phyloP scores from a whole-genome alignment of 2,888 invertebrate species.

The Pammene aurita region DNA sequence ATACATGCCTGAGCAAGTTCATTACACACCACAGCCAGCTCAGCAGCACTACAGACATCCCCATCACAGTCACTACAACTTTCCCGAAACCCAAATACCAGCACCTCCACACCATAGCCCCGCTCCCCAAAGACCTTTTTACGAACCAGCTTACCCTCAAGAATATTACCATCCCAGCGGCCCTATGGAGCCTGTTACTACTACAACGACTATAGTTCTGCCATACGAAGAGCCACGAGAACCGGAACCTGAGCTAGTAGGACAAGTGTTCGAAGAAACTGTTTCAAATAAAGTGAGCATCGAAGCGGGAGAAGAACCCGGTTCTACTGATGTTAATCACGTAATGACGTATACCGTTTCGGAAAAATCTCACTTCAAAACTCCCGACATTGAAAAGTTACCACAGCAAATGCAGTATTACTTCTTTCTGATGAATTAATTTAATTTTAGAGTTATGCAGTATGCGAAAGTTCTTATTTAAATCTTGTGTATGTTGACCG shows the following conservation, averaged over 20 bases:
- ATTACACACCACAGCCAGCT: slow-evolving; percentile 34
- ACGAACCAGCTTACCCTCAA: slow-evolving; percentile 60
- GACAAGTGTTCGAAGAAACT: slow-evolving; percentile 74
- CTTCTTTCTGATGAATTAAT: slow-evolving; percentile 65
- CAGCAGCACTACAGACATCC: slow-evolving; percentile 49
- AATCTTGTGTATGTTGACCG: background rate
- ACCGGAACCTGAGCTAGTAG: slow-evolving; percentile 68
- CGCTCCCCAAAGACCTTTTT: slow-evolving; percentile 66
- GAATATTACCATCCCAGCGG: slow-evolving; percentile 59
- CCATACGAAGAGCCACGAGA: slow-evolving; percentile 57
- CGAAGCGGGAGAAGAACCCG: slow-evolving; percentile 68
- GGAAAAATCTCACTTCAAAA: slow-evolving; percentile 72
- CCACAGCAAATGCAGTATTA: slow-evolving; percentile 77
- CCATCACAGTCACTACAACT: slow-evolving; percentile 51
- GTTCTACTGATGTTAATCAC: slow-evolving; percentile 70
- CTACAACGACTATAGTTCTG: slow-evolving; percentile 53
- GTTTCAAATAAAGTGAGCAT: slow-evolving; percentile 69
- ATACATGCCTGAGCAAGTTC: slow-evolving; percentile 47
- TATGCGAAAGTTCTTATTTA: slow-evolving; percentile 2
- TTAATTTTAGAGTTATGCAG: background rate
- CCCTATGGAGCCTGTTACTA: slow-evolving; percentile 59
- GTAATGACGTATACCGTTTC: slow-evolving; percentile 73
- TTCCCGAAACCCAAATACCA: slow-evolving; percentile 62
- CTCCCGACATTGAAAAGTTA: slow-evolving; percentile 66
- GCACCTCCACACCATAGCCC: slow-evolving; percentile 56